Evolutionary conservation across 2,113 vertebrate genomes (phyloP), one percentile per base, ranked within the genome.

Genomic region (Menura novaehollandiae): DNA sequence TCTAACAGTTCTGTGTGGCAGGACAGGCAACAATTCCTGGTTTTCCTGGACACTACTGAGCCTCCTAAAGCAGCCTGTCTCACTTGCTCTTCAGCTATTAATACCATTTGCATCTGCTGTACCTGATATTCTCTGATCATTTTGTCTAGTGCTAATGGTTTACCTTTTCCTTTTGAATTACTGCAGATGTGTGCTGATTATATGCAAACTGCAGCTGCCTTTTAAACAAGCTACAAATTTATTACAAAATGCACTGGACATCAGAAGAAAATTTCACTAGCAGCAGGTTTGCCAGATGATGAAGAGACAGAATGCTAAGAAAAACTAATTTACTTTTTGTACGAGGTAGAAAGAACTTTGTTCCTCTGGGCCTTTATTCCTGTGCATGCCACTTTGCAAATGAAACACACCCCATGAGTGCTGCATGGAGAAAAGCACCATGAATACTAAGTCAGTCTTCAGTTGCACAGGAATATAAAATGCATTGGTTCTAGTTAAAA

Each of bases 401-500:
- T 93, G 75, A 86, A 91, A 92, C 80, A 73, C 28, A 23, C 32
- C 89, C n/a, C 37, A 14, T 49, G 59, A 88, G 85, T 76, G 76
- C 88, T 94, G 75, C 75, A 64, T 44, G 66, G 91, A 82, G 71
- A 96, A 93, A 95, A 95, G 49, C 80, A 93, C 93, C 83, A 74
- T 96, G 95, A 98, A 97, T 96, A 92, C 93, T 76, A 96, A 96
- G 89, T 59, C 92, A 93, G 80, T 59, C 66, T 59, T 62, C 53
- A 93, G 68, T 44, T 85, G 32, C 80, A 72, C 66, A 74, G 59
- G 85, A 96, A 97, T 96, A 64, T 72, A 80, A 97, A 97, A 97
- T 94, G 77, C 81, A 95, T 60, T 93, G 72, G 92, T 95, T 97
- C 95, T 95, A 92, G 85, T 96, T 97, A 97, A 97, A 98, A 97